Percentiles rank a stretch among this genome's conserved stretches.
Evolutionary conservation across 2,888 invertebrate genomes (phyloP).

Genomic region (Scrobipalpa atriplicella): DNA sequence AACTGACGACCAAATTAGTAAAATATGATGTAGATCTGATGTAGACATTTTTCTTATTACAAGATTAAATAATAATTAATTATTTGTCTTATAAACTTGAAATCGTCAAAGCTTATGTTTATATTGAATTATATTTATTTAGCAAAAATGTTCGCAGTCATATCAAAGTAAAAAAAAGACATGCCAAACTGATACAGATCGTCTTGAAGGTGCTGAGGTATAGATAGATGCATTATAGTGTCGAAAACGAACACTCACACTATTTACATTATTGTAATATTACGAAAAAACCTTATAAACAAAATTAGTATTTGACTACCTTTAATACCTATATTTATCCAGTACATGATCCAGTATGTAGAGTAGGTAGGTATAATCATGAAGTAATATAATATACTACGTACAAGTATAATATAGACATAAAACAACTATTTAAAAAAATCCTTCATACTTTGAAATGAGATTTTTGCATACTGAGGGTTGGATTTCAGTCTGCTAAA

Average conservation of each 20-base stretch:
- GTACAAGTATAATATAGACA: too few relatives aligned
- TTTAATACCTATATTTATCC: too few relatives aligned
- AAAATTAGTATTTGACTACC: too few relatives aligned
- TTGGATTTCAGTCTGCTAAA: slow-evolving; percentile 11
- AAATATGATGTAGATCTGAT: background rate
- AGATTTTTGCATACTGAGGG: slow-evolving; percentile 5
- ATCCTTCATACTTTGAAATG: too few relatives aligned
- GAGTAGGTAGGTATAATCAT: background rate
- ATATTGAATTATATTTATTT: background rate
- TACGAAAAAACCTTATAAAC: too few relatives aligned
- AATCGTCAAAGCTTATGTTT: too few relatives aligned
- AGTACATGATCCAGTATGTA: background rate
- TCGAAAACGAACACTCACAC: background rate
- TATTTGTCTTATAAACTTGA: too few relatives aligned
- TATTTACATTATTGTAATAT: background rate
- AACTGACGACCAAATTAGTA: background rate
- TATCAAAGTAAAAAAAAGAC: background rate
- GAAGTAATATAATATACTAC: too few relatives aligned
- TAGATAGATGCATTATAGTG: too few relatives aligned
- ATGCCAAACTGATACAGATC: slow-evolving; percentile 13
- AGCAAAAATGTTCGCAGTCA: slow-evolving; percentile 1
- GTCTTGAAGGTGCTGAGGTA: background rate
- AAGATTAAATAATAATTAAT: background rate
- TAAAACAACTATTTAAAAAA: too few relatives aligned
- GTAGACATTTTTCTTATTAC: background rate